A percentile compares a stretch with the other conserved stretches of the same genome.
Conservation (phyloP, 2,113 vertebrate species). For the Podilymbus podiceps region DNA sequence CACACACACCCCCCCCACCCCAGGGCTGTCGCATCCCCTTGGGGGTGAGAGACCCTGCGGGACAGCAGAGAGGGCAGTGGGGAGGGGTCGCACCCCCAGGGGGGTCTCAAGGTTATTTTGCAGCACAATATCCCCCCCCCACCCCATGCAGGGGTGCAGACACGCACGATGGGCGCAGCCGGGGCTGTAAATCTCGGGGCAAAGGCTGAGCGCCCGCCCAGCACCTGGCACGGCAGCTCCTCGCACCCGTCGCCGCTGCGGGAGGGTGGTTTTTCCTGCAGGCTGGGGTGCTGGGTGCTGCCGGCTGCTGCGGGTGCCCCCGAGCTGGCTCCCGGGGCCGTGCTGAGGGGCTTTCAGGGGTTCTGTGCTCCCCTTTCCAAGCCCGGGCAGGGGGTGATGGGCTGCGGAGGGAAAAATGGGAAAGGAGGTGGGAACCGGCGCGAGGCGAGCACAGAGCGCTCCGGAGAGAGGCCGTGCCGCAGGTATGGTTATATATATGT, state of each 20-base stretch:
- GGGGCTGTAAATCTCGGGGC: not conserved
- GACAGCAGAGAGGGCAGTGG: not conserved
- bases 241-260: not conserved
- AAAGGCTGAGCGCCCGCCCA: rapidly evolving
- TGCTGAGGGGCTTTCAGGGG: not conserved
- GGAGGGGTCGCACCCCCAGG: not conserved
- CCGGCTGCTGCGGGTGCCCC: not conserved
- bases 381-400: not conserved
- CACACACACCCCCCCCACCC: too few relatives aligned
- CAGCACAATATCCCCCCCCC: not conserved
- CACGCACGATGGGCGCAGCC: not conserved
- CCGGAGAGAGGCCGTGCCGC: not conserved
- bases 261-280: not conserved
- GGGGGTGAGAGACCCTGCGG: too few relatives aligned
- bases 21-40: not conserved
- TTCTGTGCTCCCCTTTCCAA: not conserved
- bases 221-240: not conserved
- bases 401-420: not conserved
- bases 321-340: not conserved
- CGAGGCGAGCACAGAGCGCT: rapidly evolving
- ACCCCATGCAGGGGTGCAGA: not conserved
- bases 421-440: rapidly evolving
- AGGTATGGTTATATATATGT: not conserved
- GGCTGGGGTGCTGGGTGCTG: not conserved
- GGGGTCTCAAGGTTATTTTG: not conserved